Conservation (phyloP, 2,888 invertebrate species). For the Ferrisia virgata region DNA sequence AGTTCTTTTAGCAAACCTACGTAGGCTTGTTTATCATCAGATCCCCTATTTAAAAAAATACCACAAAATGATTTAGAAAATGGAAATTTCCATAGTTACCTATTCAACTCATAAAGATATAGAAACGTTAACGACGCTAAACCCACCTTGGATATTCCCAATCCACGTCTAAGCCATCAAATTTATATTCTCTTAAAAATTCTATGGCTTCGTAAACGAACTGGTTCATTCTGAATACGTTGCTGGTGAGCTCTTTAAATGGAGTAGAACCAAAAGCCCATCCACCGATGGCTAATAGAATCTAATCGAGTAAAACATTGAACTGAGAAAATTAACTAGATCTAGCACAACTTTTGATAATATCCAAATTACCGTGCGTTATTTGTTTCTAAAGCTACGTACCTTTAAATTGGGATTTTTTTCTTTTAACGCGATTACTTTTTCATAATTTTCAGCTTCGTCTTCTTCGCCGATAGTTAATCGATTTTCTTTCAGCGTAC, state of each 20-base stretch:
- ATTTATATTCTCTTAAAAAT: constrained; percentile 83
- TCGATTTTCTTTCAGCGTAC: constrained; percentile 81
- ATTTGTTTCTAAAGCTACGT: constrained; percentile 36
- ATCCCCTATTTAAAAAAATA: constrained; percentile 60
- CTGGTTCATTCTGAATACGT: constrained; percentile 89
- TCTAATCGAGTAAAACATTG: constrained; percentile 56
- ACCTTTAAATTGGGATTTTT: constrained; percentile 85
- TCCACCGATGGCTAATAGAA: constrained; percentile 84
- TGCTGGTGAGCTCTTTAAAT: constrained; percentile 86
- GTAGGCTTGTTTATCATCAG: constrained; percentile 80
- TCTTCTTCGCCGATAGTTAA: constrained; percentile 77
- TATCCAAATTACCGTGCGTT: not conserved
- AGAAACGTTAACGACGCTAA: too few relatives aligned
- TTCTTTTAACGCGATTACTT: constrained; percentile 79
- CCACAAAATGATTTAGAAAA: not conserved
- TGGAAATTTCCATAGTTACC: not conserved
- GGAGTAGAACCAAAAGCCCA: constrained; percentile 96
- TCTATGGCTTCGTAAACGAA: constrained; percentile 94
- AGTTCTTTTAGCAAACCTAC: constrained; percentile 81
- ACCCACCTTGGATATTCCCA: constrained; percentile 84
- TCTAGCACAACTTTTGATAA: not conserved
- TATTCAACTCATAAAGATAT: too few relatives aligned
- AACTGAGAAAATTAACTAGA: too few relatives aligned
- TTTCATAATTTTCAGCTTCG: constrained; percentile 73
- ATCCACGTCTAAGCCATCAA: constrained; percentile 88